Conservation (phyloP, 2,797 vertebrate genomes). For the Anisognathus igniventris region DNA sequence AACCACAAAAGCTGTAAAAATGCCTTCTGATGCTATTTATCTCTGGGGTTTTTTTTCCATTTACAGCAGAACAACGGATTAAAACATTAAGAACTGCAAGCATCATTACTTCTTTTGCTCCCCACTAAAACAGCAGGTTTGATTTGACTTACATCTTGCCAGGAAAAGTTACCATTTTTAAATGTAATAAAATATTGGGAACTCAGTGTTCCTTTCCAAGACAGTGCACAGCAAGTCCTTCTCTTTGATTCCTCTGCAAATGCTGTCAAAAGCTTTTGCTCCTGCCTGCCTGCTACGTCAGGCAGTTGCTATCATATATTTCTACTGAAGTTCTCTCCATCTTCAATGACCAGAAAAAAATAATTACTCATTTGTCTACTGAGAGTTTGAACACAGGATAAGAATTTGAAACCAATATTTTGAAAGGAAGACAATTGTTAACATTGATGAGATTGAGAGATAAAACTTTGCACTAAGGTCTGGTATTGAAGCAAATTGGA, state of each 20-base stretch:
- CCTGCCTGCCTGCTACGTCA: background rate
- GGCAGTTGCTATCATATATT: background rate
- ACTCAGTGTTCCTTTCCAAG: background rate
- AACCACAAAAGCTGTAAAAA: background rate
- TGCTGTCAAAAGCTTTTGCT: slow-evolving; percentile 20
- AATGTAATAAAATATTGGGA: background rate
- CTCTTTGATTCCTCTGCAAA: background rate
- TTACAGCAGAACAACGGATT: background rate
- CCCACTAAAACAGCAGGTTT: background rate
- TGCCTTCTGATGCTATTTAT: background rate
- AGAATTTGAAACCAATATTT: background rate
- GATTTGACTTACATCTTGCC: background rate
- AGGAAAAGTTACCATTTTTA: background rate
- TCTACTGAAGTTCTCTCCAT: background rate
- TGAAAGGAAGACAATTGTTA: background rate
- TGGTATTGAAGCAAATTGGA: background rate
- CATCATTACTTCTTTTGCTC: background rate
- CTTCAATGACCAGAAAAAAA: background rate
- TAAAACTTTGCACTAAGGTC: background rate
- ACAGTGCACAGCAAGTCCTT: background rate
- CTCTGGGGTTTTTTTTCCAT: background rate
- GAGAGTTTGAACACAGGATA: background rate
- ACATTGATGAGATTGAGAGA: background rate
- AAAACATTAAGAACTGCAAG: background rate
- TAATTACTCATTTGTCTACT: background rate